phyloP scores from a whole-genome alignment of 1,140 invertebrate species.

The Leptinotarsa undecemlineata region DNA sequence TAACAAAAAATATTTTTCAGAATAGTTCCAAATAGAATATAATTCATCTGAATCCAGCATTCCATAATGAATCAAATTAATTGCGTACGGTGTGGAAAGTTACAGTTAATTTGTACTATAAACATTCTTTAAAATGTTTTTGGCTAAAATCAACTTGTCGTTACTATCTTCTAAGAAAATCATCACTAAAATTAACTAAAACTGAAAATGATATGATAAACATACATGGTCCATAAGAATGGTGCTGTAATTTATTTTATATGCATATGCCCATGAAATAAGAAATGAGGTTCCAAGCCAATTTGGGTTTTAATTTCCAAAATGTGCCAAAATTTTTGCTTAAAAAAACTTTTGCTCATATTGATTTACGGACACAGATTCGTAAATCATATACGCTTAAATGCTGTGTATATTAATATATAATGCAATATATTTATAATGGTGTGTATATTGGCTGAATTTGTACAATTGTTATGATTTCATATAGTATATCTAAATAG shows the following conservation, averaged over 20 bases:
- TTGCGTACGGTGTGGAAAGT: not conserved
- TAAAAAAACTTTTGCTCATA: slow-evolving; percentile 52
- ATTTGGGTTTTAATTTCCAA: slow-evolving; percentile 11
- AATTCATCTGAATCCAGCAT: slow-evolving; percentile 41
- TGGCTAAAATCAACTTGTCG: too few relatives aligned
- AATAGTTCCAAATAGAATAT: slow-evolving; percentile 27
- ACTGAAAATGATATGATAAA: slow-evolving; percentile 38
- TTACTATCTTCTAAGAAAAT: too few relatives aligned
- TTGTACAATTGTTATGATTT: slow-evolving; percentile 56
- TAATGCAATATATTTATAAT: slow-evolving; percentile 52
- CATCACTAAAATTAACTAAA: slow-evolving; percentile 21
- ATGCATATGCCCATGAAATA: slow-evolving; percentile 17
- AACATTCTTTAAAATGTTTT: slow-evolving; percentile 16
- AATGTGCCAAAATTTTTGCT: slow-evolving; percentile 53
- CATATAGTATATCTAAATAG: slow-evolving; percentile 54
- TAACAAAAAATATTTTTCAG: slow-evolving; percentile 29
- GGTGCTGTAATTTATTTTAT: slow-evolving; percentile 41
- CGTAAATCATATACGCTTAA: slow-evolving; percentile 50
- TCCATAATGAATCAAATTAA: slow-evolving; percentile 34
- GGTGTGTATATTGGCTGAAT: slow-evolving; percentile 53
- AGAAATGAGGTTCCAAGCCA: too few relatives aligned
- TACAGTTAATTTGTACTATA: not conserved
- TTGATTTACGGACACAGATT: slow-evolving; percentile 32
- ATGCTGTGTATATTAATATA: slow-evolving; percentile 54
- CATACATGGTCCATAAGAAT: slow-evolving; percentile 46